A percentile compares a stretch with the other conserved stretches of the same genome.
Conservation (phyloP, 1,140 invertebrate genomes). For the Drosophila quadrilineata region DNA sequence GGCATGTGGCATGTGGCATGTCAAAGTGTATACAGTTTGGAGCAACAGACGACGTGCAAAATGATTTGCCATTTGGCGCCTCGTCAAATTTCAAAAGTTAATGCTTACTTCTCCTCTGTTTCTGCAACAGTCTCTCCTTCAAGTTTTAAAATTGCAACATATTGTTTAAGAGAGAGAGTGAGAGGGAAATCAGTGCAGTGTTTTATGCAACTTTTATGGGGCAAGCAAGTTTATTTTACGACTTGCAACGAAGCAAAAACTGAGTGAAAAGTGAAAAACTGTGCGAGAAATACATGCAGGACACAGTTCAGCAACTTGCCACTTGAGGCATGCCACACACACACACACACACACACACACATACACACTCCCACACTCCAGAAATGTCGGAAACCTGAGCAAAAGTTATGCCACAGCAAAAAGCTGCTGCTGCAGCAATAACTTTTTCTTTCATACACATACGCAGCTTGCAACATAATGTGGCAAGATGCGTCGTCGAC, state of each 20-base stretch:
- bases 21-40: background rate
- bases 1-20: background rate
- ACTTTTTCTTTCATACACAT: slow-evolving; percentile 13
- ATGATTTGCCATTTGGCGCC: slow-evolving; percentile 56
- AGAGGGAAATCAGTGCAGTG: slow-evolving; percentile 58
- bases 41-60: slow-evolving; percentile 51
- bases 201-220: slow-evolving; percentile 78
- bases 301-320: slow-evolving; percentile 6
- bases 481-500: slow-evolving; percentile 22
- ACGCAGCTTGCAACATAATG: background rate
- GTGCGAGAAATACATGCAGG: background rate
- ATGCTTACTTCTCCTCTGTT: slow-evolving; percentile 7
- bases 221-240: no score
- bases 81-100: slow-evolving; percentile 39
- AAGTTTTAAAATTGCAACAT: slow-evolving; percentile 46
- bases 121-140: background rate
- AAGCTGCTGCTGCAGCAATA: slow-evolving; percentile 13
- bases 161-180: slow-evolving; percentile 30
- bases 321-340: slow-evolving; percentile 21
- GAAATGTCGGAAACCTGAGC: slow-evolving; percentile 1
- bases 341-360: no score
- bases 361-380: no score
- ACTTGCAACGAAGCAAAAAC: slow-evolving; percentile 23
- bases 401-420: slow-evolving; percentile 6
- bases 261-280: slow-evolving; percentile 2